A percentile compares a stretch with the other conserved stretches of the same genome.
Evolutionary conservation across 2,888 invertebrate genomes (phyloP).

Genomic region (Electrophaes corylata): DNA sequence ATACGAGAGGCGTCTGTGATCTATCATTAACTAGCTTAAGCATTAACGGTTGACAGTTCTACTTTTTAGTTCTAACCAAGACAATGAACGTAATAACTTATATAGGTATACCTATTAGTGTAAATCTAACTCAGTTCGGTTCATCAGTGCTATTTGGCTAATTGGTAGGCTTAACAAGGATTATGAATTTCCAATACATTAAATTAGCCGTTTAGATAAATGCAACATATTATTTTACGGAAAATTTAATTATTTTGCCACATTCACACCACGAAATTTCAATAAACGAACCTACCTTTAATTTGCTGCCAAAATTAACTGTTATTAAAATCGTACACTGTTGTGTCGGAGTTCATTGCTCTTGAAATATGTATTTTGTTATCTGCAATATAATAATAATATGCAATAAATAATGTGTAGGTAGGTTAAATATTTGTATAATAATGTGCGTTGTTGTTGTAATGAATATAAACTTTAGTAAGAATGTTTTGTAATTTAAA

Average conservation of each 20-base stretch:
- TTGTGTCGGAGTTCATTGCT: conserved; percentile 1
- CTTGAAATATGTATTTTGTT: background rate
- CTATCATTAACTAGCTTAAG: too few relatives aligned
- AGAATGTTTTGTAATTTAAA: too few relatives aligned
- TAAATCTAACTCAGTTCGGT: too few relatives aligned
- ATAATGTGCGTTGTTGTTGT: too few relatives aligned
- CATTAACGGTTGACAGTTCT: too few relatives aligned
- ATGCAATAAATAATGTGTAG: background rate
- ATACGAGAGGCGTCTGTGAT: too few relatives aligned
- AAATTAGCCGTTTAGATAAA: conserved; percentile 6
- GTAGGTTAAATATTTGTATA: too few relatives aligned
- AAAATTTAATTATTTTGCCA: conserved; percentile 14
- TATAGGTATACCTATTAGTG: too few relatives aligned
- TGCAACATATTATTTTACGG: conserved; percentile 11
- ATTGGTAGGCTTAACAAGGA: background rate
- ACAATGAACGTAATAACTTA: too few relatives aligned
- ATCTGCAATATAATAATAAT: background rate
- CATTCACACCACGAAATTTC: conserved; percentile 22
- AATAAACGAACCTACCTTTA: conserved; percentile 9
- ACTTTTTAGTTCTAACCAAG: too few relatives aligned
- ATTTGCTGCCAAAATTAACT: conserved; percentile 11
- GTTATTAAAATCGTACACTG: conserved; percentile 1
- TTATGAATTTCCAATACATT: conserved; percentile 5
- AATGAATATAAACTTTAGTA: too few relatives aligned
- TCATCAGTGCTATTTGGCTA: too few relatives aligned